A percentile compares a stretch with the other conserved stretches of the same genome.
phyloP scores from a whole-genome alignment of 23 tunicate species.

The Ascidia mentula region DNA sequence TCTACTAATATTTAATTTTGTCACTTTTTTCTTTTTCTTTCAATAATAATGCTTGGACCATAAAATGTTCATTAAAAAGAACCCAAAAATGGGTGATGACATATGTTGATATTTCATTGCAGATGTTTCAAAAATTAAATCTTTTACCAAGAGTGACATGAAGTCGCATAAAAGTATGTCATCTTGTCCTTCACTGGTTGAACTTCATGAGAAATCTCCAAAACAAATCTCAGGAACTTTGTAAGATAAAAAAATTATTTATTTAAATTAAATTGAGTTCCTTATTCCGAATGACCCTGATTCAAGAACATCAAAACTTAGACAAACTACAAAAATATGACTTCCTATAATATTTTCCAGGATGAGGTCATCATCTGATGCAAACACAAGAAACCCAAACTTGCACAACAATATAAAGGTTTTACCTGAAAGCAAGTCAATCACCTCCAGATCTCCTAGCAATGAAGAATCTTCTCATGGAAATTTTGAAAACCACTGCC shows the following conservation, averaged over 20 bases:
- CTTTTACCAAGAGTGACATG: background rate
- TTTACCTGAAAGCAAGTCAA: too few relatives aligned
- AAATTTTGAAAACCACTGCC: background rate
- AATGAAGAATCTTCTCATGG: too few relatives aligned
- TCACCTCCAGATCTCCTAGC: too few relatives aligned
- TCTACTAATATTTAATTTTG: background rate
- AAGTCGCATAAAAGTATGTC: background rate
- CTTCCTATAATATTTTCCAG: background rate
- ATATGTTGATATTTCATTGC: background rate
- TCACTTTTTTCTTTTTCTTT: background rate
- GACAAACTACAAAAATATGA: background rate
- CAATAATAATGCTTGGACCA: too few relatives aligned
- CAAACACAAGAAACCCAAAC: background rate
- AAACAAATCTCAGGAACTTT: background rate
- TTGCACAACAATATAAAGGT: too few relatives aligned
- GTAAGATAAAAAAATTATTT: too few relatives aligned
- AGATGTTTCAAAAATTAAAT: background rate
- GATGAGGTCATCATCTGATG: background rate
- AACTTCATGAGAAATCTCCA: background rate
- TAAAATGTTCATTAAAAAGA: too few relatives aligned
- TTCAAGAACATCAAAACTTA: too few relatives aligned
- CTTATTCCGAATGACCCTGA: too few relatives aligned
- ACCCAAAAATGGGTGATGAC: too few relatives aligned
- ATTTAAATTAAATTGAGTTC: too few relatives aligned
- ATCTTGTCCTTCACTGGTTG: background rate